These are phyloP conservation scores for Macquaria australasica DNA, from an alignment of 2,113 vertebrate genomes.

Conservation along the genomic window DNA sequence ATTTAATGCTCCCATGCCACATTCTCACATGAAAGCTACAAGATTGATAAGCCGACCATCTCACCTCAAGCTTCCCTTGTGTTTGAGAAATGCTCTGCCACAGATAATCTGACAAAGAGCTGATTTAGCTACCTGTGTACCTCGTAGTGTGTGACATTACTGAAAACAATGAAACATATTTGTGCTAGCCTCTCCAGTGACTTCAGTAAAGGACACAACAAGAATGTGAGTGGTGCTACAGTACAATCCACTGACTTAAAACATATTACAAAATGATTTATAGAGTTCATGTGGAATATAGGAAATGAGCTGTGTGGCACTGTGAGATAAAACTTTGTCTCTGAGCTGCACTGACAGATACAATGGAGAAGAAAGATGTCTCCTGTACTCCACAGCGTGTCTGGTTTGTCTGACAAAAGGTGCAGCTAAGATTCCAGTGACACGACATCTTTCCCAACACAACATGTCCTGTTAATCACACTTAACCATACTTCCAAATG, in stretches of 20 bases:
- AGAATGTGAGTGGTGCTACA: conserved; percentile 29
- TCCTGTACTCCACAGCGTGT: conserved; percentile 37
- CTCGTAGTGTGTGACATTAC: conserved; percentile 55
- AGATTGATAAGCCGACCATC: conserved; percentile 69
- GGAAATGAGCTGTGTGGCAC: conserved; percentile 58
- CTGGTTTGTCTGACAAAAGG: conserved; percentile 53
- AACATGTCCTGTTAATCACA: conserved; percentile 73
- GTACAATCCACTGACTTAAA: conserved; percentile 29
- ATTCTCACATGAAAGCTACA: conserved; percentile 71
- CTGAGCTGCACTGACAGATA: conserved; percentile 56
- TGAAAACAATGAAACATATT: conserved; percentile 50
- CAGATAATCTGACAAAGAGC: conserved; percentile 67
- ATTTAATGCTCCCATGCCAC: conserved; percentile 76
- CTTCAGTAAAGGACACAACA: conserved; percentile 32
- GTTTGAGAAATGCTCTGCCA: conserved; percentile 63
- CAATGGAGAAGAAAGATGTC: conserved; percentile 57
- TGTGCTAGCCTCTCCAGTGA: conserved; percentile 28
- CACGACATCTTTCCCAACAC: conserved; percentile 48
- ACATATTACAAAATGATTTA: conserved; percentile 53
- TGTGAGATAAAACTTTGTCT: conserved; percentile 65
- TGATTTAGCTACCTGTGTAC: conserved; percentile 62
- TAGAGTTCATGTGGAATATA: conserved; percentile 37
- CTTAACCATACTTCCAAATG: conserved; percentile 54
- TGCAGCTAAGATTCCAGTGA: conserved; percentile 48
- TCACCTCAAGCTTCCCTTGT: conserved; percentile 60